A percentile compares a stretch with the other conserved stretches of the same genome.
Conservation (phyloP, 1,140 invertebrate species). For the Adelges cooleyi region DNA sequence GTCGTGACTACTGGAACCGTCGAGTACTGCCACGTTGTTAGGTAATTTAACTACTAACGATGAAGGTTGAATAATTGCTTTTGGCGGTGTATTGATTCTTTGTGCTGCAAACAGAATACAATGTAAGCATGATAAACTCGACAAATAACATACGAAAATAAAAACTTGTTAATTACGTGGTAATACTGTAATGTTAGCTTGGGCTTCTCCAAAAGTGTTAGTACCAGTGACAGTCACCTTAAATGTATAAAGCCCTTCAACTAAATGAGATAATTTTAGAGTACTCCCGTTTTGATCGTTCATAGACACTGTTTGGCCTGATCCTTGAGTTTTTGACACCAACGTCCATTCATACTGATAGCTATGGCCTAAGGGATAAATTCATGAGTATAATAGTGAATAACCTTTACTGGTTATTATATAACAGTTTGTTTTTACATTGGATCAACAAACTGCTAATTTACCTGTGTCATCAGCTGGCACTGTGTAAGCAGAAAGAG, state of each 20-base stretch:
- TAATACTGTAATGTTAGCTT: constrained; percentile 82
- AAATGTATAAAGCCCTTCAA: constrained; percentile 77
- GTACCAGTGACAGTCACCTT: constrained; percentile 67
- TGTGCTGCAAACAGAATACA: constrained; percentile 45
- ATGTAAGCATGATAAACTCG: not conserved
- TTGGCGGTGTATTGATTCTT: constrained; percentile 69
- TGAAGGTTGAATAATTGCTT: constrained; percentile 72
- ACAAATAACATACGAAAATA: not conserved
- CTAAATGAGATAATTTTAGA: constrained; percentile 61
- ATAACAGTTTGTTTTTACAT: not conserved
- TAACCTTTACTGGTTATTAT: too few relatives aligned
- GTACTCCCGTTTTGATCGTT: constrained; percentile 72
- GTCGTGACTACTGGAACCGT: constrained; percentile 63
- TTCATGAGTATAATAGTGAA: not conserved
- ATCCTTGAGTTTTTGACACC: constrained; percentile 46
- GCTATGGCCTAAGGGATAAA: constrained; percentile 14
- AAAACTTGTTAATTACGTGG: constrained; percentile 48
- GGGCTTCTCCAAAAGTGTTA: constrained; percentile 66
- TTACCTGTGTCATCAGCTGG: constrained; percentile 57
- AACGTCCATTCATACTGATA: constrained; percentile 85
- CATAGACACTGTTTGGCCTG: constrained; percentile 44
- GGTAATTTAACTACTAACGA: constrained; percentile 77
- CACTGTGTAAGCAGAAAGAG: constrained; percentile 64
- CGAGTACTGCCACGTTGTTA: constrained; percentile 76
- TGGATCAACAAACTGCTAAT: constrained; percentile 12